Base-by-base conservation (phyloP, 2,888 invertebrate species). In the Ryuthela nishihirai region DNA sequence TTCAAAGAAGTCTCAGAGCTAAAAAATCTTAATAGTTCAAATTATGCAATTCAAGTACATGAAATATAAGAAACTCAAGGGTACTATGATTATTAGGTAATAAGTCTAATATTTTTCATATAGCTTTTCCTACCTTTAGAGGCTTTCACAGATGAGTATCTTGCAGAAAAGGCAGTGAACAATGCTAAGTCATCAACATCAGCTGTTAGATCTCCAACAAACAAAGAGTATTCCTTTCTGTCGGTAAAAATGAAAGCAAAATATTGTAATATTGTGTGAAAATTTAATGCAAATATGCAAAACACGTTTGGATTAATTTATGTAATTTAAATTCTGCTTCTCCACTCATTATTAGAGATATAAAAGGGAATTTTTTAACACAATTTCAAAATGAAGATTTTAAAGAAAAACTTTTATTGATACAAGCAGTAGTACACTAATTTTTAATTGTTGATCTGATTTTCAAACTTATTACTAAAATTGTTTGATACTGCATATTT, bases 151-250 rank as follows among this genome's bases (percentile, higher is more conserved):
- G 93, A 92, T 67, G 87, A 85, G 73, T 93, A 97, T 72, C 90
- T 87, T 2, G 88, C 83, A 26, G 90, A 87, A 74, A 97, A 97
- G 0, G 90, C 87, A 74, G 91, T 83, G 73, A 91, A 95, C 7
- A 97, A 77, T 24, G 87, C 87, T 74, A 93, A 90, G 74, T 97
- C 95, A 75, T 97, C 95, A 9, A 97, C 94, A 75, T 95, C 94
- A 12, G 85, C 82, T 66, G 89, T 88, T 20, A 97, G 80, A 74
- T 95, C 95, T 10, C 95, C 95, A 25, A 97, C 93, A 91, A 94
- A 97, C 45, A 97, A 85, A 12, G 94, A 93, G 74, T 87, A 94
- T 71, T 95, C 95, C 52, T 88, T 79, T 67, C 56, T 62, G 36
- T 46, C 4, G 21, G 21, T 15, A 46, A 5, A 12, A 9, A 24